Evolutionary conservation across 2,797 vertebrate genomes (phyloP).

Genomic region (Parauchenoglanis ngamensis): DNA sequence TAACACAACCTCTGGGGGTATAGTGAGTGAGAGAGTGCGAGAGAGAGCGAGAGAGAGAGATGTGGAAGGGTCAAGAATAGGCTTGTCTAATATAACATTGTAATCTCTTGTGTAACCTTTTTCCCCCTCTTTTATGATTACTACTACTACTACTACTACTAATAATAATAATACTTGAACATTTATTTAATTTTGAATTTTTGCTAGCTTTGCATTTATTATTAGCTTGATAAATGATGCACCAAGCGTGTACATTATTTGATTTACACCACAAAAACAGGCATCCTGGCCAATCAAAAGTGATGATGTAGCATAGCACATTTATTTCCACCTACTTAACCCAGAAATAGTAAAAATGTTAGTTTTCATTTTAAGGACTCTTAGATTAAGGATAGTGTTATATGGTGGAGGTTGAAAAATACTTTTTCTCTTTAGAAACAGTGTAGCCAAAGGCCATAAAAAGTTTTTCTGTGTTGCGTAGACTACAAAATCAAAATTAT

Average conservation of each 20-base stretch:
- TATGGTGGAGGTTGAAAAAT: neutral
- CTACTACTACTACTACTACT: too few species aligned
- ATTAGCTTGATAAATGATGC: neutral
- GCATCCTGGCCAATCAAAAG: neutral
- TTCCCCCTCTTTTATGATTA: neutral
- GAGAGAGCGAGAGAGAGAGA: constrained; percentile 30
- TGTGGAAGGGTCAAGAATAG: neutral
- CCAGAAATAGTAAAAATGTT: neutral
- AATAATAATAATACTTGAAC: neutral
- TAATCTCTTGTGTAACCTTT: neutral
- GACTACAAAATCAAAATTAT: too few species aligned
- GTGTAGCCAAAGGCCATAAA: too few species aligned
- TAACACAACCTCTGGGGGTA: constrained; percentile 33
- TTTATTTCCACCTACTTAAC: neutral
- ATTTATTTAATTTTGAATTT: neutral
- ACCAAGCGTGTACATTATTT: neutral
- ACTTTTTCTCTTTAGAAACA: neutral
- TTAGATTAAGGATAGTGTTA: too few species aligned
- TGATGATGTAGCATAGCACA: neutral
- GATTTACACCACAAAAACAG: neutral
- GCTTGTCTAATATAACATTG: neutral
- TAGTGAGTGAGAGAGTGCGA: constrained; percentile 38
- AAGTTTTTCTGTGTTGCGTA: too few species aligned
- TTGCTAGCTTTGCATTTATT: neutral
- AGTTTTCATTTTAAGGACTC: neutral